These are phyloP conservation scores for Athetis lepigone DNA, from an alignment of 2,888 invertebrate genomes.

Conservation along the genomic window DNA sequence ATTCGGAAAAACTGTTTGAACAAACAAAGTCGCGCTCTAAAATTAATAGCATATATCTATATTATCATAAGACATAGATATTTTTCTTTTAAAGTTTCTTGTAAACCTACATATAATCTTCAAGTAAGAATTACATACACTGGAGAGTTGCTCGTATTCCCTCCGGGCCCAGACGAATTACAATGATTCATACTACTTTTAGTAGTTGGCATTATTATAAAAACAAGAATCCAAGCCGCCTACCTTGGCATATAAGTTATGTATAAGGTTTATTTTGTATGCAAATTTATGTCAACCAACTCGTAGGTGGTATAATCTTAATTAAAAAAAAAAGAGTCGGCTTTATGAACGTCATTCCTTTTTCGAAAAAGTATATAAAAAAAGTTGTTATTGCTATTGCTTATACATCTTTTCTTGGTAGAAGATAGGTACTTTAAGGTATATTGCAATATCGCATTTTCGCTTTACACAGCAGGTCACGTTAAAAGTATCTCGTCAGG, in stretches of 20 bases:
- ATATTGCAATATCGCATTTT: neutral
- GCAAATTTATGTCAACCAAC: slow-evolving; percentile 8
- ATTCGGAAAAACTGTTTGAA: too few relatives aligned
- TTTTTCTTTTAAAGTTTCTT: too few relatives aligned
- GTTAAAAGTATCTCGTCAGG: neutral
- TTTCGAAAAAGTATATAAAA: neutral
- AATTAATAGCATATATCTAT: too few relatives aligned
- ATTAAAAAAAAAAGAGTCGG: slow-evolving; percentile 14
- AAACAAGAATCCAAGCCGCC: slow-evolving; percentile 14
- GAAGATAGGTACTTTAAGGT: too few relatives aligned
- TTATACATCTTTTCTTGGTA: neutral
- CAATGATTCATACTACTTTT: slow-evolving; percentile 31
- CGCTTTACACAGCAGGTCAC: neutral
- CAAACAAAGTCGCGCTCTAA: too few relatives aligned
- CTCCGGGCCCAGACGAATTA: slow-evolving; percentile 15
- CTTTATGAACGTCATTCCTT: neutral
- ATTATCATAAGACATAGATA: too few relatives aligned
- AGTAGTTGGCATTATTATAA: slow-evolving; percentile 14
- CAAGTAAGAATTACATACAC: slow-evolving; percentile 12
- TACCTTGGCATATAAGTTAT: slow-evolving; percentile 36
- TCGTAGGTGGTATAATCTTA: neutral
- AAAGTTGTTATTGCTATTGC: too few relatives aligned
- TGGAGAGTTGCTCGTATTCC: slow-evolving; percentile 5
- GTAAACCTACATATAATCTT: slow-evolving; percentile 11
- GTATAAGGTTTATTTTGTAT: slow-evolving; percentile 18